phyloP scores from a whole-genome alignment of 1,140 invertebrate genomes.

The Lepidostoma basale region DNA sequence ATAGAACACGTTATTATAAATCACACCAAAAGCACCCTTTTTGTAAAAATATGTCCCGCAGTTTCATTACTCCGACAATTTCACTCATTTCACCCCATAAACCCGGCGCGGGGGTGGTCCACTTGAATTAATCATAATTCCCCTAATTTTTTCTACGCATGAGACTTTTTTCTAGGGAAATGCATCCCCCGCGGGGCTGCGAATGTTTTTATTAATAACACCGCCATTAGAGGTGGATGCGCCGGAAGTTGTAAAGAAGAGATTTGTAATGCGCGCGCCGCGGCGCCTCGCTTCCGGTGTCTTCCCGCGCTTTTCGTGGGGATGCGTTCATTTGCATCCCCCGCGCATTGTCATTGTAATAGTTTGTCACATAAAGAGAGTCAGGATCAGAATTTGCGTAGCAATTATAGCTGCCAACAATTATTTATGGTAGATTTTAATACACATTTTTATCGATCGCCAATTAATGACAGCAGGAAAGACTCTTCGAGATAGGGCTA shows the following conservation, averaged over 20 bases:
- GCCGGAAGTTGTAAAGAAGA: conserved; percentile 45
- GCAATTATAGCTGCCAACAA: no score
- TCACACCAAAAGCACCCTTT: background rate
- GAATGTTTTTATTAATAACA: conserved; percentile 41
- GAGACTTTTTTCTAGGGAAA: background rate
- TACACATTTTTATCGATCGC: no score
- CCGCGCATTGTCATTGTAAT: background rate
- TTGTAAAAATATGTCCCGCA: conserved; percentile 12
- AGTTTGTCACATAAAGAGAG: no score
- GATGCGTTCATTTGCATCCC: conserved; percentile 24
- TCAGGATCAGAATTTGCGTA: no score
- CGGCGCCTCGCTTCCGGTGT: conserved; percentile 28
- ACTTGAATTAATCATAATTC: conserved; percentile 24
- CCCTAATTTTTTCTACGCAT: conserved; percentile 16
- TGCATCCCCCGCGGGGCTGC: conserved; percentile 8
- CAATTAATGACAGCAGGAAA: no score
- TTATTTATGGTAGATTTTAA: no score
- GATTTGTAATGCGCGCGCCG: conserved; percentile 43
- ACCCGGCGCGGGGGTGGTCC: background rate
- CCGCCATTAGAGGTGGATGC: conserved; percentile 36
- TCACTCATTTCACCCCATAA: conserved; percentile 33
- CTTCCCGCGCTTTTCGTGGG: conserved; percentile 10
- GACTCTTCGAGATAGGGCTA: no score
- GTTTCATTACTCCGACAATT: conserved; percentile 14
- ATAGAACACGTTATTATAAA: no score